These are phyloP conservation scores for Eledone cirrhosa DNA, from an alignment of 2,888 invertebrate genomes.

Conservation along the genomic window DNA sequence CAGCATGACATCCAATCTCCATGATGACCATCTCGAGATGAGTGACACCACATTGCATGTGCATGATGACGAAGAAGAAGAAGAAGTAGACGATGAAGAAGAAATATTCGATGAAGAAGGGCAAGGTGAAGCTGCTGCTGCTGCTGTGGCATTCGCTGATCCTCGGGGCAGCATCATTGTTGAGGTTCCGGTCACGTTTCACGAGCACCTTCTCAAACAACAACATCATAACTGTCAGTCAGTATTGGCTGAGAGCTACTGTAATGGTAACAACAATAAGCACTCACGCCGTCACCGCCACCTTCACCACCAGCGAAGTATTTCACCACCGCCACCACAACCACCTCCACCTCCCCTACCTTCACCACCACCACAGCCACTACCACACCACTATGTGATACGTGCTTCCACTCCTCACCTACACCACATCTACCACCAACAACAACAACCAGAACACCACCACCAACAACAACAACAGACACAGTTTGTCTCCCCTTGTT, in stretches of 20 bases:
- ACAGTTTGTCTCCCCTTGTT: no score
- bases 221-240: slow-evolving; percentile 26
- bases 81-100: slow-evolving; percentile 39
- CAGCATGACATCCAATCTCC: slow-evolving; percentile 57
- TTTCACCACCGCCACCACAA: background rate
- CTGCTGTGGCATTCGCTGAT: slow-evolving; percentile 36
- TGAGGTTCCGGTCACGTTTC: slow-evolving; percentile 32
- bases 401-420: background rate
- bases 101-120: slow-evolving; percentile 37
- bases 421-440: background rate
- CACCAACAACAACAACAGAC: no score
- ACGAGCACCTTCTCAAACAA: slow-evolving; percentile 37
- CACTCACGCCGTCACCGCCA: slow-evolving; percentile 29
- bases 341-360: background rate
- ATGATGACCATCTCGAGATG: slow-evolving; percentile 54
- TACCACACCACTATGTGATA: background rate
- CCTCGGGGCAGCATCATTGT: slow-evolving; percentile 33
- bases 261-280: slow-evolving; percentile 4
- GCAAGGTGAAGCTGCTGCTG: slow-evolving; percentile 31
- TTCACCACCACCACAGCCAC: background rate
- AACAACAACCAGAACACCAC: no score
- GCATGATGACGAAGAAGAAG: slow-evolving; percentile 39
- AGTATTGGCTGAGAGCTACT: slow-evolving; percentile 1
- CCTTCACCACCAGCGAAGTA: slow-evolving; percentile 29
- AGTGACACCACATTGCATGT: slow-evolving; percentile 58